These are phyloP conservation scores for Scomber scombrus DNA, from an alignment of 2,113 vertebrate species.

Conservation along the genomic window DNA sequence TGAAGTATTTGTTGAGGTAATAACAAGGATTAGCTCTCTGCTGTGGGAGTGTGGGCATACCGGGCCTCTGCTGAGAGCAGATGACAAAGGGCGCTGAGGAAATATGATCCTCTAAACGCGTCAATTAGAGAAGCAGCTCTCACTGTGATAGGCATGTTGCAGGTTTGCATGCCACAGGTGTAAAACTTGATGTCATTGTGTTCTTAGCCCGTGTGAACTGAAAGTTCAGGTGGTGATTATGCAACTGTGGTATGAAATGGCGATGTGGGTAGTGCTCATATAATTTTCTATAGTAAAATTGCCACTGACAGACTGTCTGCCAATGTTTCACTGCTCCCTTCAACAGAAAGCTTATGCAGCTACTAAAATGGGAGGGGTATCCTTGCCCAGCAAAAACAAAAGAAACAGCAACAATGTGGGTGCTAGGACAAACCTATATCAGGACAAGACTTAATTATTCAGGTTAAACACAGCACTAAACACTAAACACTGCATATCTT, in stretches of 20 bases:
- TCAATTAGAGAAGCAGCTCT: conserved; percentile 6
- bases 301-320: neutral
- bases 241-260: neutral
- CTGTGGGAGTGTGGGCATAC: conserved; percentile 32
- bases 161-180: conserved; percentile 48
- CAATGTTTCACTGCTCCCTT: conserved; percentile 9
- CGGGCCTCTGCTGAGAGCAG: neutral
- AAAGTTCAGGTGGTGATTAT: conserved; percentile 17
- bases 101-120: conserved; percentile 31
- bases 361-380: conserved; percentile 3
- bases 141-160: neutral
- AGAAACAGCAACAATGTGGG: neutral
- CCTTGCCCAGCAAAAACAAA: neutral
- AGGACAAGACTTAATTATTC: neutral
- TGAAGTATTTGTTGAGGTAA: conserved; percentile 46
- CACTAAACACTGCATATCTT: neutral
- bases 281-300: conserved; percentile 9
- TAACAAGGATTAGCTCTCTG: conserved; percentile 44
- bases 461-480: neutral
- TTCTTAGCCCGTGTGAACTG: conserved; percentile 28
- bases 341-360: conserved; percentile 16
- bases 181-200: conserved; percentile 19
- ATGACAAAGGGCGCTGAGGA: conserved; percentile 39
- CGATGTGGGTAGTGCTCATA: conserved; percentile 14
- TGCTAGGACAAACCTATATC: neutral